Percentiles rank a stretch among this genome's conserved stretches.
Evolutionary conservation across 2,113 vertebrate species (phyloP).

Genomic region (Protomyctophum bolini): DNA sequence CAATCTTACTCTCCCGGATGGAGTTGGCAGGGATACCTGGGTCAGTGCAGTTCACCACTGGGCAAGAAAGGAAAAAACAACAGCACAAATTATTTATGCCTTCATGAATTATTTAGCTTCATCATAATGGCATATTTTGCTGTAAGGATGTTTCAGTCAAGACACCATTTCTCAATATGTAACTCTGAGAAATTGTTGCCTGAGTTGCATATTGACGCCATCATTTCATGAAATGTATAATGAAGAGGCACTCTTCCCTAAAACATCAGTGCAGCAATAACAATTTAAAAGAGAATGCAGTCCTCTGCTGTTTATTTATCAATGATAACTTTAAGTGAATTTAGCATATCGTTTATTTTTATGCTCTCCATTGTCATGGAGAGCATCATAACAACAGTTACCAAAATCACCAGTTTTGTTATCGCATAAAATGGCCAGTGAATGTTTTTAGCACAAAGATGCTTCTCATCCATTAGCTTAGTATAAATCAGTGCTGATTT

Average conservation of each 20-base stretch:
- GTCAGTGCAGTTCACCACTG: constrained; percentile 96
- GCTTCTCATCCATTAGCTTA: neutral
- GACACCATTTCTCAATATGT: constrained; percentile 15
- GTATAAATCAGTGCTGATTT: neutral
- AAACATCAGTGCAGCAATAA: neutral
- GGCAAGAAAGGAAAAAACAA: constrained; percentile 31
- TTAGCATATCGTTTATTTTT: neutral
- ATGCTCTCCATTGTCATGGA: neutral
- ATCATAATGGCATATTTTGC: constrained; percentile 15
- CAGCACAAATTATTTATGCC: no score
- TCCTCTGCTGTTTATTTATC: constrained; percentile 1
- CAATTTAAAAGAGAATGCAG: constrained; percentile 2
- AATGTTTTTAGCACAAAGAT: constrained; percentile 17
- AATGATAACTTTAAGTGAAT: neutral
- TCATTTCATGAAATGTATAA: constrained; percentile 19
- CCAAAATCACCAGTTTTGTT: neutral
- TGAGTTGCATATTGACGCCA: constrained; percentile 1
- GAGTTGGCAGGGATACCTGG: constrained; percentile 96
- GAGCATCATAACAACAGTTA: neutral
- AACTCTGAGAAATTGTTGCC: constrained; percentile 27
- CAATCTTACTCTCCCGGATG: constrained; percentile 97
- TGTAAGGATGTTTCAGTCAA: constrained; percentile 26
- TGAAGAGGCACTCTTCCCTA: neutral
- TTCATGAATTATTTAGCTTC: neutral
- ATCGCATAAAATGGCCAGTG: neutral